These are phyloP conservation scores for Drosophila varians DNA, from an alignment of 1,140 invertebrate species.

Conservation along the genomic window DNA sequence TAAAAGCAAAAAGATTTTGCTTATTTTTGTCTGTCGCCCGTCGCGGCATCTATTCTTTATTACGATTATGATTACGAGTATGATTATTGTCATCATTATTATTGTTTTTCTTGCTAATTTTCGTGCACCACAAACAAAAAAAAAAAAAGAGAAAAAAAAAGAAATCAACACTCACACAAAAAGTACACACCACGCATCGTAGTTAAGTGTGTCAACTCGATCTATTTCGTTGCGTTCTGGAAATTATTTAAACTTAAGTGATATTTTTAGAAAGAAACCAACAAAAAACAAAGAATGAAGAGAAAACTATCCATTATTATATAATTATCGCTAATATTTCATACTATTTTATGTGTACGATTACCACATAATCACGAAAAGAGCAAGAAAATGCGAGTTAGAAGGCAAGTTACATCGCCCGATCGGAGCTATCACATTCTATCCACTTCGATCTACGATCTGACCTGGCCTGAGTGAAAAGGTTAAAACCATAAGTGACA, in stretches of 20 bases:
- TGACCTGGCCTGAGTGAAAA: conserved; percentile 17
- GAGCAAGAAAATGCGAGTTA: conserved; percentile 48
- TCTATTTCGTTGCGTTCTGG: conserved; percentile 77
- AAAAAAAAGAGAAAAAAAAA: no score
- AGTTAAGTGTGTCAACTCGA: conserved; percentile 54
- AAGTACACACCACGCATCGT: conserved; percentile 24
- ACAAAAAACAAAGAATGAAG: conserved; percentile 22
- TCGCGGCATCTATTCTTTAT: conserved; percentile 47
- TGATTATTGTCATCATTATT: conserved; percentile 53
- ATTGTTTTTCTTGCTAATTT: conserved; percentile 64
- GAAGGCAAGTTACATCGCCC: conserved; percentile 1
- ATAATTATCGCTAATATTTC: conserved; percentile 75
- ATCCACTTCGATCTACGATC: conserved; percentile 1
- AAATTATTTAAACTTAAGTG: conserved; percentile 81
- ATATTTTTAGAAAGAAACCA: conserved; percentile 69
- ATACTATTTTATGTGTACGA: conserved; percentile 55
- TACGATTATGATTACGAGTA: conserved; percentile 45
- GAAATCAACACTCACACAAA: conserved; percentile 27
- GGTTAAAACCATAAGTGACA: conserved; percentile 10
- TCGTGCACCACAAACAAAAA: conserved; percentile 33
- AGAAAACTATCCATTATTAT: conserved; percentile 73
- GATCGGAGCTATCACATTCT: conserved; percentile 1
- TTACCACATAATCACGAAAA: conserved; percentile 47
- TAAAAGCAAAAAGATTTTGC: conserved; percentile 40
- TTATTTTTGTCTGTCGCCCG: conserved; percentile 41